phyloP scores from a whole-genome alignment of 2,797 vertebrate genomes.

The Poecile montanus region DNA sequence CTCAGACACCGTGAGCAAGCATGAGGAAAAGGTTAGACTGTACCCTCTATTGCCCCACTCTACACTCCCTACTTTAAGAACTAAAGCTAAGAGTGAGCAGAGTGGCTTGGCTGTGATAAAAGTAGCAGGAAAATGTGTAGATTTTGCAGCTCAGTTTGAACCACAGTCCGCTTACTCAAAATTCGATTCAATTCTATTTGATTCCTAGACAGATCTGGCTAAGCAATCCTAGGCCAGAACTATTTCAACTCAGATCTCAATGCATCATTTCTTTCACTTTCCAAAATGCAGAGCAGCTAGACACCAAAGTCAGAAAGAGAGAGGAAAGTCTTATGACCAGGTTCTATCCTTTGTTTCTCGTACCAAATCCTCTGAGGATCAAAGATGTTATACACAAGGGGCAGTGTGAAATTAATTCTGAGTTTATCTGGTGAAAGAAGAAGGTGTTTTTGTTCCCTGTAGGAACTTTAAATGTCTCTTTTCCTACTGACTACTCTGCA shows the following conservation, averaged over 20 bases:
- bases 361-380: not conserved
- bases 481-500: not conserved
- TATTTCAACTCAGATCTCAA: not conserved
- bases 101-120: not conserved
- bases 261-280: not conserved
- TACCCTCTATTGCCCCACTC: not conserved
- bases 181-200: not conserved
- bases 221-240: not conserved
- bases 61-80: not conserved
- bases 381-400: not conserved
- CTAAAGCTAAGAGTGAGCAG: not conserved
- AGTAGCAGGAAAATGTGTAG: not conserved
- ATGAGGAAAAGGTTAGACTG: not conserved
- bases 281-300: not conserved
- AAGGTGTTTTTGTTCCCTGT: not conserved
- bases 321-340: fast-evolving
- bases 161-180: not conserved
- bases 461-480: not conserved
- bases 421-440: not conserved
- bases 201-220: not conserved
- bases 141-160: fast-evolving
- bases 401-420: not conserved
- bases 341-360: not conserved
- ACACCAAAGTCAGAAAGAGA: not conserved
- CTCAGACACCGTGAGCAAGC: not conserved